These are phyloP conservation scores for Siniperca scherzeri DNA, from an alignment of 2,797 vertebrate species.

Conservation along the genomic window DNA sequence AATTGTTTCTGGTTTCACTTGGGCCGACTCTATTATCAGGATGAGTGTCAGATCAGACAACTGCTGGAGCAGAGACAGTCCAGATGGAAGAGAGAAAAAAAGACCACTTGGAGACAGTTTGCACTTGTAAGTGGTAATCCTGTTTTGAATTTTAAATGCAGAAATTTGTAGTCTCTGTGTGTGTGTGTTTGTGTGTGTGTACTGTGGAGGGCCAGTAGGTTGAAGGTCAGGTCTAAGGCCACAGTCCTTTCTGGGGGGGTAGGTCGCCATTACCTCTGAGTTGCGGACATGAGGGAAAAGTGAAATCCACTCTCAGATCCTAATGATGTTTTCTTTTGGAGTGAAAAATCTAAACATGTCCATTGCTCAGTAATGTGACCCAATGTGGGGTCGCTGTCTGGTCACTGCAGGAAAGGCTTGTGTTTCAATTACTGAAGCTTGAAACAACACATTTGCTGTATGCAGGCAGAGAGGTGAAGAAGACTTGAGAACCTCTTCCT, in stretches of 20 bases:
- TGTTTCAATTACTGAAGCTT: slow-evolving; percentile 79
- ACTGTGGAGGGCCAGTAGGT: slow-evolving; percentile 65
- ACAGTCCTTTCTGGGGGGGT: slow-evolving; percentile 49
- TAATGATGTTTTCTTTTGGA: slow-evolving; percentile 86
- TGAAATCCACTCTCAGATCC: slow-evolving; percentile 81
- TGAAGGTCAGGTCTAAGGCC: slow-evolving; percentile 83
- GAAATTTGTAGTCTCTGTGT: slow-evolving; percentile 13
- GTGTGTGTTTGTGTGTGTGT: slow-evolving; percentile 40
- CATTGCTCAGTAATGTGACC: slow-evolving; percentile 84
- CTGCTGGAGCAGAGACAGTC: slow-evolving; percentile 76
- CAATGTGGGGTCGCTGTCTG: slow-evolving; percentile 78
- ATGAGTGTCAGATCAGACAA: slow-evolving; percentile 83
- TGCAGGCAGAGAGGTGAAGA: slow-evolving; percentile 6
- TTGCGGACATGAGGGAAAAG: slow-evolving; percentile 81
- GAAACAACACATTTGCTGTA: slow-evolving; percentile 71
- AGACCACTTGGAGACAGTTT: slow-evolving; percentile 58
- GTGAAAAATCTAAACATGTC: slow-evolving; percentile 86
- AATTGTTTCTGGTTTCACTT: slow-evolving; percentile 86
- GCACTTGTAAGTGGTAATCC: slow-evolving; percentile 51
- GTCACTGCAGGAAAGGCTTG: slow-evolving; percentile 82
- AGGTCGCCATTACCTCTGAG: slow-evolving; percentile 61
- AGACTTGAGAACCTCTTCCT: background rate
- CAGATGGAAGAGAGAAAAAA: slow-evolving; percentile 73
- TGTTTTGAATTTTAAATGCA: slow-evolving; percentile 43
- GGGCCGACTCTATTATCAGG: slow-evolving; percentile 82